Evolutionary conservation across 2,888 invertebrate species (phyloP).

Genomic region (Desoria tigrina): DNA sequence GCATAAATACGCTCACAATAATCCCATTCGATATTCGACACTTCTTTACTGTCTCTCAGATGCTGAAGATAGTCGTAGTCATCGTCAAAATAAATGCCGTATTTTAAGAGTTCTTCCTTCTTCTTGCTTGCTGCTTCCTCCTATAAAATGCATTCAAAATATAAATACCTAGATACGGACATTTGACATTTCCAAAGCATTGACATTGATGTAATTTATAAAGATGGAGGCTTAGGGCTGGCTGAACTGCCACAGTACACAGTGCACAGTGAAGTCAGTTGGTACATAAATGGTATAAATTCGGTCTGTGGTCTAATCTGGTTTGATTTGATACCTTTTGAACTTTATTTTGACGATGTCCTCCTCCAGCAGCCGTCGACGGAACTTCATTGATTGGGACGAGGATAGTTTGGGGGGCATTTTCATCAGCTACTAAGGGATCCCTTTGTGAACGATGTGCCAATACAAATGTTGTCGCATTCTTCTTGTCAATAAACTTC

Average conservation of each 20-base stretch:
- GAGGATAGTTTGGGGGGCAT: conserved; percentile 83
- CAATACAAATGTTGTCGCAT: conserved; percentile 85
- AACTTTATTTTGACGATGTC: too few species aligned
- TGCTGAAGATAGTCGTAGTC: conserved; percentile 95
- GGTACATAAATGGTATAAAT: too few species aligned
- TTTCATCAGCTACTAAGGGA: conserved; percentile 84
- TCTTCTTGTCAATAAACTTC: conserved; percentile 88
- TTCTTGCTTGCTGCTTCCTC: conserved; percentile 61
- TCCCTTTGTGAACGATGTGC: conserved; percentile 93
- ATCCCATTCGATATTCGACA: conserved; percentile 55
- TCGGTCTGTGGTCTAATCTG: too few species aligned
- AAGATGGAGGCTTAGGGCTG: too few species aligned
- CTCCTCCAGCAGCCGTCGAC: too few species aligned
- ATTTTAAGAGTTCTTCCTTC: conserved; percentile 75
- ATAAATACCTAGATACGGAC: neutral
- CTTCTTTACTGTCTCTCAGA: conserved; percentile 64
- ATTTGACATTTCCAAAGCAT: neutral
- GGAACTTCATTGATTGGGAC: conserved; percentile 61
- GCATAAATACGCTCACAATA: conserved; percentile 44
- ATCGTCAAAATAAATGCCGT: conserved; percentile 90
- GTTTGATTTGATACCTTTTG: too few species aligned
- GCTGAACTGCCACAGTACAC: too few species aligned
- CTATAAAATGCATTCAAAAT: conserved; percentile 44
- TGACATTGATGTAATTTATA: neutral
- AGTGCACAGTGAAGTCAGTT: too few species aligned